These are phyloP conservation scores for Hippopotamus amphibius DNA, from an alignment of 2,113 vertebrate species.

Conservation along the genomic window DNA sequence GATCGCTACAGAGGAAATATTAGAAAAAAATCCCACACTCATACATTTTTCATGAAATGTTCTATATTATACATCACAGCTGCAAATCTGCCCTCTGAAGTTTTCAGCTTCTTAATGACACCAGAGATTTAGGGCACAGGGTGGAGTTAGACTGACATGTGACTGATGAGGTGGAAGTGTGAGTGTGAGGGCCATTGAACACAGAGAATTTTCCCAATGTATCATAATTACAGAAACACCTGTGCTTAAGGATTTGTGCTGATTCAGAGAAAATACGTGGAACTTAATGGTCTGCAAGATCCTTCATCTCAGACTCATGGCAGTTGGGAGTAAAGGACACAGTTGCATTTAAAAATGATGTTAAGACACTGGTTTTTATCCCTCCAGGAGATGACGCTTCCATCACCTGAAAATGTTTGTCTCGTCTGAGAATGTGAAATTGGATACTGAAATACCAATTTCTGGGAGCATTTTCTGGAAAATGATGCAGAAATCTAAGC, in stretches of 20 bases:
- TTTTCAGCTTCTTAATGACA: constrained; percentile 79
- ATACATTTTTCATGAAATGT: constrained; percentile 75
- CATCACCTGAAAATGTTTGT: constrained; percentile 30
- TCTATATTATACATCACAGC: constrained; percentile 79
- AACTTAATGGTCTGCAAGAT: constrained; percentile 64
- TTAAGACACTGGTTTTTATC: neutral
- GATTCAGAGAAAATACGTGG: constrained; percentile 76
- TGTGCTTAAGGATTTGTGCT: constrained; percentile 82
- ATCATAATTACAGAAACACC: constrained; percentile 87
- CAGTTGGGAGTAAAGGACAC: neutral
- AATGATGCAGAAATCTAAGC: neutral
- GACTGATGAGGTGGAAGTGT: constrained; percentile 88
- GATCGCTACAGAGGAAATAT: constrained; percentile 72
- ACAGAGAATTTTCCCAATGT: constrained; percentile 82
- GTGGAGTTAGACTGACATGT: constrained; percentile 83
- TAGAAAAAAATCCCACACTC: constrained; percentile 68
- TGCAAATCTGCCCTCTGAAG: constrained; percentile 80
- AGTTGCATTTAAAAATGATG: neutral
- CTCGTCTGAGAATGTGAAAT: constrained; percentile 29
- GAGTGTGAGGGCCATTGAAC: constrained; percentile 85
- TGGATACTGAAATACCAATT: neutral
- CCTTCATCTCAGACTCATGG: constrained; percentile 54
- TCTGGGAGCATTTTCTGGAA: neutral
- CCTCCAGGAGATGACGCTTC: neutral
- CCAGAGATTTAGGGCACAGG: constrained; percentile 71